These are phyloP conservation scores for Drosophila leonis DNA, from an alignment of 2,888 invertebrate genomes.

Conservation along the genomic window DNA sequence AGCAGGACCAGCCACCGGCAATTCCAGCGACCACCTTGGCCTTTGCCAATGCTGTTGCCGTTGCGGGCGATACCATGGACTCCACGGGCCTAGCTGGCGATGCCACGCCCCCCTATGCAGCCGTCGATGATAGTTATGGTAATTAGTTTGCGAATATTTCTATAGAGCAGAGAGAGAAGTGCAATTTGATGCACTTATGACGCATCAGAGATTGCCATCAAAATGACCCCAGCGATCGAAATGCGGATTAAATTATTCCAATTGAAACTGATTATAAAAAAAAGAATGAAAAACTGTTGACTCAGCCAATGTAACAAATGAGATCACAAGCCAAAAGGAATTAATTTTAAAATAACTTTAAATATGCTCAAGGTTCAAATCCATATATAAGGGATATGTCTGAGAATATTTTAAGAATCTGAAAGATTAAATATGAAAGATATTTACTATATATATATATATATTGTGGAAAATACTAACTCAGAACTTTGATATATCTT, in stretches of 20 bases:
- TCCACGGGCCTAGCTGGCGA: constrained; percentile 55
- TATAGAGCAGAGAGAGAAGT: not conserved
- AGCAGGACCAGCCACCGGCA: constrained; percentile 80
- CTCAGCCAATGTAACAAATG: not conserved
- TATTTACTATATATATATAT: not conserved
- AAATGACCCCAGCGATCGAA: not conserved
- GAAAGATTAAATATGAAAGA: not conserved
- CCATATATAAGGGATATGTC: not conserved
- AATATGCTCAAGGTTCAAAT: not conserved
- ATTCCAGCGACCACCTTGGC: constrained; percentile 81
- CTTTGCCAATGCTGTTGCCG: constrained; percentile 73
- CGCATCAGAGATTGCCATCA: not conserved
- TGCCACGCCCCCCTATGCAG: constrained; percentile 81
- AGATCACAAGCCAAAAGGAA: not conserved
- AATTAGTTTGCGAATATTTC: constrained; percentile 53
- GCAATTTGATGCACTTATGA: not conserved
- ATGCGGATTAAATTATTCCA: not conserved
- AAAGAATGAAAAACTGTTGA: not conserved
- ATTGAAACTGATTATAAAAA: not conserved
- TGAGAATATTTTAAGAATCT: not conserved
- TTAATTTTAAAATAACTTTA: not conserved
- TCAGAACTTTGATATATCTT: not conserved
- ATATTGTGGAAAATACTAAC: not conserved
- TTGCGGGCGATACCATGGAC: constrained; percentile 63
- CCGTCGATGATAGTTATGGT: constrained; percentile 82